phyloP scores from a whole-genome alignment of 1,140 invertebrate genomes.

The Reticulitermes speratus region DNA sequence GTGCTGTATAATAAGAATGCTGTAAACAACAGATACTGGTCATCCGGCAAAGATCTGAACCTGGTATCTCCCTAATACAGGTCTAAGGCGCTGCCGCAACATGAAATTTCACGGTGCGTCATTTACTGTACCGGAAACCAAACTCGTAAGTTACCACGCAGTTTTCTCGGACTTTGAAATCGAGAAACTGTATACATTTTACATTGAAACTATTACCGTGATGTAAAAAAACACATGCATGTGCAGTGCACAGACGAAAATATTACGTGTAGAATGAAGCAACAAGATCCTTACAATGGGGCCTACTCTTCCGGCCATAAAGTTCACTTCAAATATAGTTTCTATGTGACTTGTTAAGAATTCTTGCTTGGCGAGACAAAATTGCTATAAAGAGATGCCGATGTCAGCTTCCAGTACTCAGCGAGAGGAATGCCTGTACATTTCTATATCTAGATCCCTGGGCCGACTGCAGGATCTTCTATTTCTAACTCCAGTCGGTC shows the following conservation, averaged over 20 bases:
- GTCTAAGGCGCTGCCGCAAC: no score
- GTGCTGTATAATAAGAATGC: no score
- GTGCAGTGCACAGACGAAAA: not conserved
- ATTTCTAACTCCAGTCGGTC: not conserved
- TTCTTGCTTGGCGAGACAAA: slow-evolving; percentile 10
- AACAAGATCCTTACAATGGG: not conserved
- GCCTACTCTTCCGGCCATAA: not conserved
- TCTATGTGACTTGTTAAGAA: not conserved
- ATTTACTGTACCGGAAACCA: no score
- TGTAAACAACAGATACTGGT: no score
- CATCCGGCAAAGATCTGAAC: no score
- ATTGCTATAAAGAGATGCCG: slow-evolving; percentile 2
- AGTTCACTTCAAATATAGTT: not conserved
- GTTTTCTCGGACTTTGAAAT: no score
- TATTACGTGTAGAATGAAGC: not conserved
- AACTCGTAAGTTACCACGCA: no score
- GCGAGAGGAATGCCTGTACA: not conserved
- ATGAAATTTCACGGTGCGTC: no score
- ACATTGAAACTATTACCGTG: no score
- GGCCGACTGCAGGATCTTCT: not conserved
- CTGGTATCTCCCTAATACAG: no score
- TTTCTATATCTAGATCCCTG: not conserved
- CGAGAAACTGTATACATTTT: no score
- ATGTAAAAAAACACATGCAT: not conserved
- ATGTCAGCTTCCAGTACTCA: not conserved